Percentiles rank a stretch among this genome's conserved stretches.
Conservation (phyloP, 2,888 invertebrate genomes). For the Ophion obscuratus region DNA sequence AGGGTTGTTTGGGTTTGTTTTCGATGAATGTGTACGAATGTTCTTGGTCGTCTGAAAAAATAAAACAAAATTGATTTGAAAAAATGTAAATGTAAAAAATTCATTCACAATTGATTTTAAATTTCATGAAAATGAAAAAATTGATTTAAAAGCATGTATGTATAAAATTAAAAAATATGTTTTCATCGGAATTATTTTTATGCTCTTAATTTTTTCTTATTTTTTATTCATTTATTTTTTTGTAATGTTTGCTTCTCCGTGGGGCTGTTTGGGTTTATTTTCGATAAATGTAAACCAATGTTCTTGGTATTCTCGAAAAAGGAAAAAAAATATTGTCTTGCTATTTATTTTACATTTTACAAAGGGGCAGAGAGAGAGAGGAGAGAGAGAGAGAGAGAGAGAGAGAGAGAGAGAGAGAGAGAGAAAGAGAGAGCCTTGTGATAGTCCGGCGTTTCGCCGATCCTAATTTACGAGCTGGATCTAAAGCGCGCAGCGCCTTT, state of each 20-base stretch:
- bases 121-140: no score
- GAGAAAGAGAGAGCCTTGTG: constrained; percentile 65
- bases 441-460: constrained; percentile 81
- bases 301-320: no score
- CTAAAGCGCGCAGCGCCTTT: constrained; percentile 76
- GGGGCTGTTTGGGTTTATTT: no score
- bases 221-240: not conserved
- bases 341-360: constrained; percentile 26
- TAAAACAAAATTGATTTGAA: not conserved
- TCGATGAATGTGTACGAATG: no score
- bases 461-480: constrained; percentile 84
- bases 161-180: no score
- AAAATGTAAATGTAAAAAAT: no score
- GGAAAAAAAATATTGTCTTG: not conserved
- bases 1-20: no score
- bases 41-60: no score
- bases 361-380: constrained; percentile 1
- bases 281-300: no score
- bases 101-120: no score
- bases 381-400: constrained; percentile 5
- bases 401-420: constrained; percentile 27
- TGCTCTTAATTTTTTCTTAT: not conserved
- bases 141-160: no score
- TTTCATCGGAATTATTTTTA: no score
- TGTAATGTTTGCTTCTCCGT: not conserved